Percentiles rank a stretch among this genome's conserved stretches.
Conservation (phyloP, 92 coral and sea anemone species). For the Palythoa grandiflora region DNA sequence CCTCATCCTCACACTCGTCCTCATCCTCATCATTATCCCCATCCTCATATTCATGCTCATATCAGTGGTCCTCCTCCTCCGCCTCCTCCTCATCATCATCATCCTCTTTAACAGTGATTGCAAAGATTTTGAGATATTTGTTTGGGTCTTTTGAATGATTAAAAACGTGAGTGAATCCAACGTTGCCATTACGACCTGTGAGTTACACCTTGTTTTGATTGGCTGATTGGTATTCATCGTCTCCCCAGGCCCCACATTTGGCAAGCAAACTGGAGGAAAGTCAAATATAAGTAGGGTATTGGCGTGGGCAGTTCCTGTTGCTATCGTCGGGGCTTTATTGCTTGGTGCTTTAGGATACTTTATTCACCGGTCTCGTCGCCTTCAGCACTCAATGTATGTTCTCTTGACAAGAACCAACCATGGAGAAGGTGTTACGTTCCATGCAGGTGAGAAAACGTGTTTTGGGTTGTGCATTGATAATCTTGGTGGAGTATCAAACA, state of each 20-base stretch:
- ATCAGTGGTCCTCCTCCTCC: no score
- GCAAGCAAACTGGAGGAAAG: conserved; percentile 5
- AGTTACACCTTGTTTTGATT: not conserved
- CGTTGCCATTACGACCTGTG: not conserved
- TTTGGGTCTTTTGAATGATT: not conserved
- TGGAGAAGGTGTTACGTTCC: conserved; percentile 86
- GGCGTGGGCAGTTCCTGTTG: conserved; percentile 98
- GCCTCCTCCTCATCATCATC: not conserved
- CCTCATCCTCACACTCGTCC: no score
- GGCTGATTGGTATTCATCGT: not conserved
- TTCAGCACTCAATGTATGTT: conserved; percentile 89
- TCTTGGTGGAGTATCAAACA: not conserved
- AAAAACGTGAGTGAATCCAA: not conserved
- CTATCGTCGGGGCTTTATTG: conserved; percentile 75
- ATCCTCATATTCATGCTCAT: no score
- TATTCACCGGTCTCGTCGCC: conserved; percentile 84
- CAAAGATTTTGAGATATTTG: no score
- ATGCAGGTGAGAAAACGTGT: conserved; percentile 56
- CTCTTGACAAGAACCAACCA: conserved; percentile 67
- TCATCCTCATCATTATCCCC: no score
- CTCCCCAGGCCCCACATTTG: conserved; percentile 1
- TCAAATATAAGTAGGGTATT: conserved; percentile 34
- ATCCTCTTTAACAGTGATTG: not conserved
- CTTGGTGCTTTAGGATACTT: conserved; percentile 67
- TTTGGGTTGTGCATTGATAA: not conserved